phyloP scores from a whole-genome alignment of 2,888 invertebrate species.

The Mythimna ferrago region DNA sequence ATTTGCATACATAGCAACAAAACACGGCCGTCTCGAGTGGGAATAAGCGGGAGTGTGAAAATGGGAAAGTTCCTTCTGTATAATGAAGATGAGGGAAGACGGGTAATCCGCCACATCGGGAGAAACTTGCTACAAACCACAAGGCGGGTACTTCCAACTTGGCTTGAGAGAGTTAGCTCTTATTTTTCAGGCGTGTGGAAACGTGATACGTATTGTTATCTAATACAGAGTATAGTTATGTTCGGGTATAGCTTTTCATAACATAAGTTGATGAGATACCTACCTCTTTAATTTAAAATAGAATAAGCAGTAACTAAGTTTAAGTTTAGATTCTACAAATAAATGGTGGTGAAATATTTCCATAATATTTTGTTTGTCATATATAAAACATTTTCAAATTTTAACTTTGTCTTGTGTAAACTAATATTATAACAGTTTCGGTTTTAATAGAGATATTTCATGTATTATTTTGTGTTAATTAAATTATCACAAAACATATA shows the following conservation, averaged over 20 bases:
- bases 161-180: slow-evolving; percentile 70
- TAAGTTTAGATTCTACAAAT: no score
- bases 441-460: not conserved
- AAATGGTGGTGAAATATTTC: no score
- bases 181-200: slow-evolving; percentile 65
- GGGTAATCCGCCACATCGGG: slow-evolving; percentile 82
- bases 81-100: slow-evolving; percentile 87
- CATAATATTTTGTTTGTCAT: not conserved
- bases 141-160: slow-evolving; percentile 65
- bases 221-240: slow-evolving; percentile 5
- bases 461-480: not conserved
- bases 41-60: slow-evolving; percentile 80
- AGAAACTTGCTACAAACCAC: slow-evolving; percentile 83
- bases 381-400: not conserved
- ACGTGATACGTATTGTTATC: slow-evolving; percentile 52
- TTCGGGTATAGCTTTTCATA: not conserved
- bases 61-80: slow-evolving; percentile 83
- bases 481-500: not conserved
- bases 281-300: not conserved
- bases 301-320: not conserved
- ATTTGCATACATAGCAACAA: slow-evolving; percentile 87
- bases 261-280: not conserved
- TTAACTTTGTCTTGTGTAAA: not conserved
- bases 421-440: not conserved
- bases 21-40: slow-evolving; percentile 73